Conservation (phyloP, 2,797 vertebrate species). For the Halcyon leucocephala region DNA sequence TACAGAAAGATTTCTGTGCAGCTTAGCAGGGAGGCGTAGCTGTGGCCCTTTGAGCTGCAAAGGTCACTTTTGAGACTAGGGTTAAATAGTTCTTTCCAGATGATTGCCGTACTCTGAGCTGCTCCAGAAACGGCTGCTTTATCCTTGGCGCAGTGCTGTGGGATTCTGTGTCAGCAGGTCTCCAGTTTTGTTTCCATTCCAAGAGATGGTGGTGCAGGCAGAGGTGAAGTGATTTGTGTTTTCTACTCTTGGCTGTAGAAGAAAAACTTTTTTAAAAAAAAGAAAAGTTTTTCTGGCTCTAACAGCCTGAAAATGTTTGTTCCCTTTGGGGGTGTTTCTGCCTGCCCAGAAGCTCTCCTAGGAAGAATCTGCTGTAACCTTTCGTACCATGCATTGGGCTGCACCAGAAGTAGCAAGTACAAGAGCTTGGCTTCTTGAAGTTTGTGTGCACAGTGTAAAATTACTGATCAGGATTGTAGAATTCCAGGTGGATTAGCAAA, state of each 20-base stretch:
- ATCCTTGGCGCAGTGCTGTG: not conserved
- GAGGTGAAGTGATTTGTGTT: not conserved
- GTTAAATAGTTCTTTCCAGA: slow-evolving; percentile 19
- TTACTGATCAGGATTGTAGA: not conserved
- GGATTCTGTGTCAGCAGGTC: slow-evolving; percentile 21
- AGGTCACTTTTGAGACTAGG: slow-evolving; percentile 2
- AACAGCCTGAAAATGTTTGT: not conserved
- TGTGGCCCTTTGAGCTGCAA: not conserved
- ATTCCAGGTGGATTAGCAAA: not conserved
- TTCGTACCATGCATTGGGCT: not conserved
- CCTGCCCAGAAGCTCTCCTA: not conserved
- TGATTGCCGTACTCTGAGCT: not conserved
- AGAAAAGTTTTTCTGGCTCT: not conserved
- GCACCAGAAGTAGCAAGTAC: not conserved
- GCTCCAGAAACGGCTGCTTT: not conserved
- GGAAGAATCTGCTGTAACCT: not conserved
- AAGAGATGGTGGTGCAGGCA: not conserved
- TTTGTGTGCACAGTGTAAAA: not conserved
- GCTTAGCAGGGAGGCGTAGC: not conserved
- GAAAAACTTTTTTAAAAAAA: not conserved
- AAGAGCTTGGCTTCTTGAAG: not conserved
- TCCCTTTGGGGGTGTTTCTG: not conserved
- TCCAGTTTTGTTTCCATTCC: slow-evolving; percentile 9
- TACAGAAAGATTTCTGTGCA: not conserved
- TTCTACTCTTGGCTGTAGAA: slow-evolving; percentile 18